Conservation (phyloP, 2,797 vertebrate species). For the Tenualosa ilisha region DNA sequence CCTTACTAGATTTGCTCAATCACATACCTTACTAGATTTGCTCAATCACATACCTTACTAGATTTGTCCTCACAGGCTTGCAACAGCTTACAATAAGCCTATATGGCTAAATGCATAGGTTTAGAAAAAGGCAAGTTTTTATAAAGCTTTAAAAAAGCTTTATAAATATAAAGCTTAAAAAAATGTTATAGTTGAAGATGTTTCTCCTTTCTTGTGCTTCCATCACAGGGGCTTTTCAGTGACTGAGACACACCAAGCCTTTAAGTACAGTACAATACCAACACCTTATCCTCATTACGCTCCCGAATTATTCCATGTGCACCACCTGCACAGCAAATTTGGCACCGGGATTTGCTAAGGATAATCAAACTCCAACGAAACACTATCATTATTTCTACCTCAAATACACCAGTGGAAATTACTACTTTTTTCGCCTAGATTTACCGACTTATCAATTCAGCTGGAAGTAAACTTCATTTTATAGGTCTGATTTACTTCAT, state of each 20-base stretch:
- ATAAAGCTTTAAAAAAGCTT: neutral
- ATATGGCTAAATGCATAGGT: neutral
- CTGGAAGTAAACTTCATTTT: conserved; percentile 84
- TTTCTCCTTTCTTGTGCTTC: conserved; percentile 30
- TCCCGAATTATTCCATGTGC: conserved; percentile 80
- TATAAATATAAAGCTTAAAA: too few relatives aligned
- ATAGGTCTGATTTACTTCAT: conserved; percentile 78
- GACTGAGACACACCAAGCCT: conserved; percentile 68
- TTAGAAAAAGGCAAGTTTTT: neutral
- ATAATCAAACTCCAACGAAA: conserved; percentile 83
- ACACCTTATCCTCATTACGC: conserved; percentile 82
- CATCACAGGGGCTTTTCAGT: conserved; percentile 42
- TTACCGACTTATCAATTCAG: conserved; percentile 78
- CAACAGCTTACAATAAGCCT: neutral
- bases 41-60: too few relatives aligned
- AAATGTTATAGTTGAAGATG: neutral
- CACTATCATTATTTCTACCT: conserved; percentile 85
- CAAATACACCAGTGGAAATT: conserved; percentile 66
- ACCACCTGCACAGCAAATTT: conserved; percentile 87
- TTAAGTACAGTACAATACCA: conserved; percentile 77
- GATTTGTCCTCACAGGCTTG: neutral
- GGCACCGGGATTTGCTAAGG: conserved; percentile 82
- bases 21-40: too few relatives aligned
- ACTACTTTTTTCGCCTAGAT: conserved; percentile 62
- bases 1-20: neutral